These are phyloP conservation scores for Hypolimnas misippus DNA, from an alignment of 2,888 invertebrate species.

Conservation along the genomic window DNA sequence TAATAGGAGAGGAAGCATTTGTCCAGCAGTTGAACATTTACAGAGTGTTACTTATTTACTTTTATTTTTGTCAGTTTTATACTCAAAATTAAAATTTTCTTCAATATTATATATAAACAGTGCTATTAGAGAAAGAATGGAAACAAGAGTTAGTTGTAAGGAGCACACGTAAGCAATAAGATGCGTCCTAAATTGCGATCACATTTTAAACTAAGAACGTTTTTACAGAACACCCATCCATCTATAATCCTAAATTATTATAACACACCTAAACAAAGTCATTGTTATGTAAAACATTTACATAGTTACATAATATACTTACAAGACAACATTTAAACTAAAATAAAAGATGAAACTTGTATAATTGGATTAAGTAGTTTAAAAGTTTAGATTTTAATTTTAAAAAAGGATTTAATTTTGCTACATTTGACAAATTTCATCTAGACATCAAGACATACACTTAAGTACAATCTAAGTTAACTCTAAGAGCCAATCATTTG, in stretches of 20 bases:
- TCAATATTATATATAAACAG: constrained; percentile 1
- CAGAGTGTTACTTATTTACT: no score
- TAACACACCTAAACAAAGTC: constrained; percentile 19
- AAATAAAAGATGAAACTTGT: constrained; percentile 35
- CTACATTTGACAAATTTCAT: constrained; percentile 35
- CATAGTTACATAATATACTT: constrained; percentile 8
- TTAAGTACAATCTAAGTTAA: constrained; percentile 31
- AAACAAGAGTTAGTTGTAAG: constrained; percentile 46
- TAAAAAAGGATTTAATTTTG: background rate
- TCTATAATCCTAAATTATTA: constrained; percentile 21
- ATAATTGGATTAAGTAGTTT: background rate
- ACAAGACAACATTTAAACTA: constrained; percentile 17
- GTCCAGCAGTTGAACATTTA: no score
- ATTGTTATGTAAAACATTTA: constrained; percentile 12
- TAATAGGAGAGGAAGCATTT: no score
- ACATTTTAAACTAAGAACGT: constrained; percentile 16
- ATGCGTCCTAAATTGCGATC: constrained; percentile 35
- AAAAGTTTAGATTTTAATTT: background rate
- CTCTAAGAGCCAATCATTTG: constrained; percentile 42
- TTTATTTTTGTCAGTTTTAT: no score
- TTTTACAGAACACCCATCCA: constrained; percentile 12
- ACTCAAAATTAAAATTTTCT: background rate
- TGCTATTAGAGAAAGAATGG: constrained; percentile 43
- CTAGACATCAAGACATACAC: constrained; percentile 22
- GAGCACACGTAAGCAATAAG: constrained; percentile 50